Percentiles rank a stretch among this genome's conserved stretches.
Evolutionary conservation across 2,113 vertebrate genomes (phyloP).

Genomic region (Perccottus glenii): DNA sequence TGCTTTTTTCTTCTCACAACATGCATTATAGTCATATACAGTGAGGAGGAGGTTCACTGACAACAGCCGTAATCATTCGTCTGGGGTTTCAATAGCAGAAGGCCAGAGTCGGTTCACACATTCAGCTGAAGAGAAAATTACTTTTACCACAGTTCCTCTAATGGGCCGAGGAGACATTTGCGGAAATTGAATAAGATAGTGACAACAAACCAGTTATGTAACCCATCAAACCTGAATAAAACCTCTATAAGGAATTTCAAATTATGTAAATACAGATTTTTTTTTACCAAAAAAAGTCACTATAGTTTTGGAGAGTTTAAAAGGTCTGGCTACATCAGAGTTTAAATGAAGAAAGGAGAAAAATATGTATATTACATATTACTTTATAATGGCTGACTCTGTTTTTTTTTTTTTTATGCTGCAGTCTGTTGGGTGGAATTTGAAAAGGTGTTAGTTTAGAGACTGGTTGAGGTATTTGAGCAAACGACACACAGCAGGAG

Average conservation of each 20-base stretch:
- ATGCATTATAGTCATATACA: conserved; percentile 12
- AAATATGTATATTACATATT: no score
- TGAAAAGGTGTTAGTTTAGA: no score
- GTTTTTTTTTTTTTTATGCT: no score
- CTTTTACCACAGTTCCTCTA: neutral
- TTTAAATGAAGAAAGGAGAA: no score
- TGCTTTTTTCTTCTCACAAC: conserved; percentile 55
- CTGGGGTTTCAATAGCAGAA: conserved; percentile 1
- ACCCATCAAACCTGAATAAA: neutral
- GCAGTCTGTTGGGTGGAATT: no score
- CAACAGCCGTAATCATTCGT: conserved; percentile 15
- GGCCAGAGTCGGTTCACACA: conserved; percentile 1
- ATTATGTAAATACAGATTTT: no score
- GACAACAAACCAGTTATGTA: neutral
- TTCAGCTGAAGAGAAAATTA: neutral
- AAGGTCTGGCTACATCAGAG: no score
- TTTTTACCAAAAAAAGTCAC: no score
- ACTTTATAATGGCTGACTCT: no score
- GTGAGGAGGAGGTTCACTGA: conserved; percentile 29
- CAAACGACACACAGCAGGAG: no score
- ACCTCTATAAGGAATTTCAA: neutral
- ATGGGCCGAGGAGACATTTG: neutral
- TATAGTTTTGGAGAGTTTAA: no score
- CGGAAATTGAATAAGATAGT: neutral
- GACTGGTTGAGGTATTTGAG: no score